A percentile compares a stretch with the other conserved stretches of the same genome.
Conservation (phyloP, 1,140 invertebrate genomes). For the Uloborus diversus region DNA sequence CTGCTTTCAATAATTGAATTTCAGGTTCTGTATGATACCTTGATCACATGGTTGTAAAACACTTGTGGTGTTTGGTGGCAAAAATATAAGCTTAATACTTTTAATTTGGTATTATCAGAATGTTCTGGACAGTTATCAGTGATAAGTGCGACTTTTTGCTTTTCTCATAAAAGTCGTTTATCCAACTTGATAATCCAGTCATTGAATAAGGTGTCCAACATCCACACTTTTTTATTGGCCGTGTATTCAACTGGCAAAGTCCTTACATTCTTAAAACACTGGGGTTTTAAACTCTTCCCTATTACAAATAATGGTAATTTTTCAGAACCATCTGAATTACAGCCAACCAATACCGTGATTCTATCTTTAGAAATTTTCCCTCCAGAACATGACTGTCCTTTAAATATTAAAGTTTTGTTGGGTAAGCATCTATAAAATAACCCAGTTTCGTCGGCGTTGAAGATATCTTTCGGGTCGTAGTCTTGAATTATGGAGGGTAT, state of each 20-base stretch:
- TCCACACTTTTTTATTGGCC: background rate
- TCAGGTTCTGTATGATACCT: background rate
- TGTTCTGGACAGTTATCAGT: conserved; percentile 5
- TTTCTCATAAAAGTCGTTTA: background rate
- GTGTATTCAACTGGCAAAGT: background rate
- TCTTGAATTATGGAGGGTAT: background rate
- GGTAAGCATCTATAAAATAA: background rate
- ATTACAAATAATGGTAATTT: background rate
- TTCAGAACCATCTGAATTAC: background rate
- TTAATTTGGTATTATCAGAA: background rate
- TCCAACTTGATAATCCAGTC: background rate
- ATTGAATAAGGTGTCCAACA: background rate
- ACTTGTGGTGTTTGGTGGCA: background rate
- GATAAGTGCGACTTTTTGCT: background rate
- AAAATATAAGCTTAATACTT: conserved; percentile 10
- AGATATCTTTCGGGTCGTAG: background rate
- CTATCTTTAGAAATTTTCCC: background rate
- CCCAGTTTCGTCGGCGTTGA: background rate
- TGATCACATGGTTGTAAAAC: background rate
- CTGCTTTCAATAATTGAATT: background rate
- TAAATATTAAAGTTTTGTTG: background rate
- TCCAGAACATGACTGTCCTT: background rate
- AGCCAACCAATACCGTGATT: background rate
- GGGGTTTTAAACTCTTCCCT: background rate
- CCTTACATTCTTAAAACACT: background rate